These are phyloP conservation scores for Rhea pennata DNA, from an alignment of 2,113 vertebrate species.

Conservation along the genomic window DNA sequence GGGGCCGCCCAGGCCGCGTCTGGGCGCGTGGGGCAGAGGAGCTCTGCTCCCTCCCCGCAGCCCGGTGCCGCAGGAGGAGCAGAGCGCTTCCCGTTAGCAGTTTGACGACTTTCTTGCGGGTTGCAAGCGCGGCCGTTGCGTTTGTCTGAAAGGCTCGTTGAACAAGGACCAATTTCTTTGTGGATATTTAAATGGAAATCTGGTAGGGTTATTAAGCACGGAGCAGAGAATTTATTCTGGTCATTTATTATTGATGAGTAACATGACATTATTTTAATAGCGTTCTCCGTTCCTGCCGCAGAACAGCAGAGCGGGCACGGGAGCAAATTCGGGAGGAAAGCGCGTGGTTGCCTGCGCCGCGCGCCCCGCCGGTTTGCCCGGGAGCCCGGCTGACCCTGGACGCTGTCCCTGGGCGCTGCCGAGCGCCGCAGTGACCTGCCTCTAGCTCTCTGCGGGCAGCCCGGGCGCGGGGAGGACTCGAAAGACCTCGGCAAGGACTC, in stretches of 20 bases:
- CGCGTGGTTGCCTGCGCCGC: neutral
- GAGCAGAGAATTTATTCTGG: constrained; percentile 45
- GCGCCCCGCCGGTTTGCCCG: accelerated
- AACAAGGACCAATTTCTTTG: neutral
- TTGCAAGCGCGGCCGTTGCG: neutral
- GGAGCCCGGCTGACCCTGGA: accelerated
- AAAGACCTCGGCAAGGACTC: too few relatives aligned
- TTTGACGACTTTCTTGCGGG: neutral
- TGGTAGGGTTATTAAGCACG: constrained; percentile 1
- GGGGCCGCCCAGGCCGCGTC: neutral
- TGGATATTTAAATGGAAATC: constrained; percentile 4
- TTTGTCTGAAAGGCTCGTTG: neutral
- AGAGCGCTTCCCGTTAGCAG: neutral
- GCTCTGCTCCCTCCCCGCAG: neutral
- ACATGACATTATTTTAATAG: constrained; percentile 36
- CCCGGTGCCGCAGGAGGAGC: neutral
- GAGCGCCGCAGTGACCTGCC: too few relatives aligned
- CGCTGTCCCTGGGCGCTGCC: accelerated
- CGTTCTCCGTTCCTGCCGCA: constrained; percentile 20
- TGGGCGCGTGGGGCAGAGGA: too few relatives aligned
- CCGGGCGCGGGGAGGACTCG: too few relatives aligned
- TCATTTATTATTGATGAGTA: constrained; percentile 54
- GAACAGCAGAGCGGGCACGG: neutral
- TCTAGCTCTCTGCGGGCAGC: too few relatives aligned
- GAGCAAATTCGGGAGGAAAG: neutral